phyloP scores from a whole-genome alignment of 1,140 invertebrate species.

The Pseudomyrmex concolor region DNA sequence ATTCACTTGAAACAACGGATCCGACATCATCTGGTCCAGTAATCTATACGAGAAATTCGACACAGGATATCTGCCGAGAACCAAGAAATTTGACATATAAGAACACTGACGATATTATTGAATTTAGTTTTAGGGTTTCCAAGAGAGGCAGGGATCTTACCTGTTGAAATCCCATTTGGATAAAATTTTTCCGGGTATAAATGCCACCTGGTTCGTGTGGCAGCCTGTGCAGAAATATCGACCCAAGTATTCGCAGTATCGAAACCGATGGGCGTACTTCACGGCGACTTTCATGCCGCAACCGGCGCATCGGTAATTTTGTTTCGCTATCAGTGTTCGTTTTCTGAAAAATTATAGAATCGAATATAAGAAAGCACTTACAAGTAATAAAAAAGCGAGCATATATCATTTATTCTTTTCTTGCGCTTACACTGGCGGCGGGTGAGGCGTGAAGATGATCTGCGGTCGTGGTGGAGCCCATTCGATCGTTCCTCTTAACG shows the following conservation, averaged over 20 bases:
- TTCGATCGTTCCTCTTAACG: slow-evolving; percentile 90
- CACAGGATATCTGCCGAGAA: slow-evolving; percentile 88
- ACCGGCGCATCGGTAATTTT: slow-evolving; percentile 93
- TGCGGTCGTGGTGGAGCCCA: slow-evolving; percentile 95
- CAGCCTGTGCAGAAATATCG: slow-evolving; percentile 96
- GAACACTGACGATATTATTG: too few relatives aligned
- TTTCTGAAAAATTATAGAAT: slow-evolving; percentile 85
- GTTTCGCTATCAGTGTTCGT: slow-evolving; percentile 88
- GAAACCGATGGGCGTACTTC: slow-evolving; percentile 89
- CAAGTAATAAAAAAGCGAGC: neutral
- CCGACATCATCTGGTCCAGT: slow-evolving; percentile 90
- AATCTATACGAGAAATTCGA: slow-evolving; percentile 93
- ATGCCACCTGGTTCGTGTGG: slow-evolving; percentile 90
- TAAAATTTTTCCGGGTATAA: slow-evolving; percentile 91
- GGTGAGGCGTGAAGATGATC: slow-evolving; percentile 93
- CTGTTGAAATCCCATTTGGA: slow-evolving; percentile 87
- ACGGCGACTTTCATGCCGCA: slow-evolving; percentile 93
- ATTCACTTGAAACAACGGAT: slow-evolving; percentile 92
- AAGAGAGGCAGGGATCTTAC: slow-evolving; percentile 77
- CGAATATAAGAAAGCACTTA: neutral
- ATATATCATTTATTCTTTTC: neutral
- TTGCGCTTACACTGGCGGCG: slow-evolving; percentile 87
- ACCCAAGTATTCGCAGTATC: slow-evolving; percentile 94
- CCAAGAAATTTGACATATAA: neutral
- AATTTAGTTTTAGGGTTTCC: neutral